Evolutionary conservation across 1,140 invertebrate genomes (phyloP).

Genomic region (Ostrea denselamellosa): DNA sequence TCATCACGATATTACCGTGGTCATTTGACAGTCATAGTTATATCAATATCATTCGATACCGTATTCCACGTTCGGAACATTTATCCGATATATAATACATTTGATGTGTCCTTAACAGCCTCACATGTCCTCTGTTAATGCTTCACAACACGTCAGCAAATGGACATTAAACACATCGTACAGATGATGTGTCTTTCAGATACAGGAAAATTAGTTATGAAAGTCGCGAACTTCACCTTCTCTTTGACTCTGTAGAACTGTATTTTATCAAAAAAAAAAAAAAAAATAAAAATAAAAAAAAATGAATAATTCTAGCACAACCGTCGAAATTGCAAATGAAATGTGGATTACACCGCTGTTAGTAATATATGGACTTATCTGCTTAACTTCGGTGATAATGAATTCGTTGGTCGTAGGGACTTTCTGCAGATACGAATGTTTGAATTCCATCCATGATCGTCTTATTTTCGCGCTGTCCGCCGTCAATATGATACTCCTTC

Average conservation of each 20-base stretch:
- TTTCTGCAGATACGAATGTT: constrained; percentile 4
- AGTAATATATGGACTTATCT: background rate
- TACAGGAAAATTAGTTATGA: background rate
- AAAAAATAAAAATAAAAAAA: background rate
- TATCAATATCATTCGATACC: background rate
- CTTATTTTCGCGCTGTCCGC: constrained; percentile 15
- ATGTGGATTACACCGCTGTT: background rate
- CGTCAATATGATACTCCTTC: background rate
- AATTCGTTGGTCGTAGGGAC: constrained; percentile 4
- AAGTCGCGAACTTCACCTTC: background rate
- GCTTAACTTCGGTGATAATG: background rate
- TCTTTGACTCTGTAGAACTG: background rate
- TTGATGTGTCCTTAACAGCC: background rate
- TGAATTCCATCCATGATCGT: constrained; percentile 6
- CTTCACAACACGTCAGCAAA: background rate
- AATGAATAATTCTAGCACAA: background rate
- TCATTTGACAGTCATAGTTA: background rate
- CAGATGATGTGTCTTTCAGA: background rate
- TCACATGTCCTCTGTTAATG: background rate
- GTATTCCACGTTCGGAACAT: background rate
- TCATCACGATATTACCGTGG: background rate
- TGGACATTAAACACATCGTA: background rate
- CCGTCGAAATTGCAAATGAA: background rate
- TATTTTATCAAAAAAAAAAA: background rate
- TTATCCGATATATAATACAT: background rate